These are phyloP conservation scores for Valencia hispanica DNA, from an alignment of 2,797 vertebrate genomes.

Conservation along the genomic window DNA sequence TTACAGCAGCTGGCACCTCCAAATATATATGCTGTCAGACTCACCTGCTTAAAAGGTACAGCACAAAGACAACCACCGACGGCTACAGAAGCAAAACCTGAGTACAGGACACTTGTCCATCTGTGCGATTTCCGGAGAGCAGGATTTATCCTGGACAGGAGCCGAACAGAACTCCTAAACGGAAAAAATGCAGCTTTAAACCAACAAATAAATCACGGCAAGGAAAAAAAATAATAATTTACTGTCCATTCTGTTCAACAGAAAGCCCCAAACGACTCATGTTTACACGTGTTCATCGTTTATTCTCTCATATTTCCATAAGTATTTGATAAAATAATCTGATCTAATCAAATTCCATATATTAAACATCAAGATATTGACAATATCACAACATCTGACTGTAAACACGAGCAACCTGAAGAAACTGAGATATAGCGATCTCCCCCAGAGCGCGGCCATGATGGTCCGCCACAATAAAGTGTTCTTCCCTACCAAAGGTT, in stretches of 20 bases:
- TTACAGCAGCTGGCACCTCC: background rate
- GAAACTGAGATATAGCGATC: conserved; percentile 43
- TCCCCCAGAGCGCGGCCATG: conserved; percentile 71
- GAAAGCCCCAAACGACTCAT: too few relatives aligned
- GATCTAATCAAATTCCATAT: background rate
- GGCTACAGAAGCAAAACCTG: conserved; percentile 49
- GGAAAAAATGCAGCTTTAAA: background rate
- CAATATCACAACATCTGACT: background rate
- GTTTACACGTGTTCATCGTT: too few relatives aligned
- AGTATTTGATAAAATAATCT: background rate
- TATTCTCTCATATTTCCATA: background rate
- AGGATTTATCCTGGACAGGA: conserved; percentile 46
- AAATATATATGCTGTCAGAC: background rate
- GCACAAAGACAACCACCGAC: conserved; percentile 73
- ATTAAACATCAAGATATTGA: background rate
- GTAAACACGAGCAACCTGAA: conserved; percentile 64
- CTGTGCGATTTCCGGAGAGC: conserved; percentile 35
- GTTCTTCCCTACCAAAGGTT: conserved; percentile 47
- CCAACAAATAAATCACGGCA: background rate
- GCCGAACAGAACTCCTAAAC: conserved; percentile 61
- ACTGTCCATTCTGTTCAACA: too few relatives aligned
- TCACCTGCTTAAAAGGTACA: conserved; percentile 78
- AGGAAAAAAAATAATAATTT: background rate
- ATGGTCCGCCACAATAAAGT: conserved; percentile 62
- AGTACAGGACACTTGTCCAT: conserved; percentile 43